Evolutionary conservation across 2,888 invertebrate genomes (phyloP).

Genomic region (Allolobophora icterica): DNA sequence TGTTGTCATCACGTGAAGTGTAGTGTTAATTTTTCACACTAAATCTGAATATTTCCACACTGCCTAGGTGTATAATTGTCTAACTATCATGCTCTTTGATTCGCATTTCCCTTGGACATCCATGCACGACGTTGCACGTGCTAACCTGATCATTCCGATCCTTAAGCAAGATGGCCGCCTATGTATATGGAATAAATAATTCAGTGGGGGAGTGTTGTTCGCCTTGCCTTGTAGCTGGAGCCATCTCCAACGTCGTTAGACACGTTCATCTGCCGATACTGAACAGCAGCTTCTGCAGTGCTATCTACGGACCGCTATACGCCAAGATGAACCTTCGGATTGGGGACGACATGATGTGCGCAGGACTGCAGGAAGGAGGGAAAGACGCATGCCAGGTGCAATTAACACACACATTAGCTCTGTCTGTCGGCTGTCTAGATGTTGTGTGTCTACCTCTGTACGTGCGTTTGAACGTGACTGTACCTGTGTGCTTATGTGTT

Average conservation of each 20-base stretch:
- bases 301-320: conserved; percentile 52
- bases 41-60: too few species aligned
- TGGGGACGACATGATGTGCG: conserved; percentile 58
- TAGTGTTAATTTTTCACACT: too few species aligned
- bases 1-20: too few species aligned
- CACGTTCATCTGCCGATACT: conserved; percentile 55
- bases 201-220: neutral
- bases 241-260: conserved; percentile 49
- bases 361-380: conserved; percentile 55
- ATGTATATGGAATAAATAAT: neutral
- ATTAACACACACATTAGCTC: neutral
- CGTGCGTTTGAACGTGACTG: neutral
- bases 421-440: neutral
- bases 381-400: conserved; percentile 61
- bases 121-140: too few species aligned
- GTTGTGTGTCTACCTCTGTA: neutral
- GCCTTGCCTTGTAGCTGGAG: conserved; percentile 44
- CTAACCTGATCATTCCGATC: too few species aligned
- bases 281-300: conserved; percentile 45
- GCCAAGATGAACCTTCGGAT: conserved; percentile 50
- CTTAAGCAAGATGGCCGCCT: neutral
- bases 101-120: too few species aligned
- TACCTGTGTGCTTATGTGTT: neutral
- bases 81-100: too few species aligned
- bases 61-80: too few species aligned